These are phyloP conservation scores for Rhabdomys dilectus DNA, from an alignment of 2,113 vertebrate species.

Conservation along the genomic window DNA sequence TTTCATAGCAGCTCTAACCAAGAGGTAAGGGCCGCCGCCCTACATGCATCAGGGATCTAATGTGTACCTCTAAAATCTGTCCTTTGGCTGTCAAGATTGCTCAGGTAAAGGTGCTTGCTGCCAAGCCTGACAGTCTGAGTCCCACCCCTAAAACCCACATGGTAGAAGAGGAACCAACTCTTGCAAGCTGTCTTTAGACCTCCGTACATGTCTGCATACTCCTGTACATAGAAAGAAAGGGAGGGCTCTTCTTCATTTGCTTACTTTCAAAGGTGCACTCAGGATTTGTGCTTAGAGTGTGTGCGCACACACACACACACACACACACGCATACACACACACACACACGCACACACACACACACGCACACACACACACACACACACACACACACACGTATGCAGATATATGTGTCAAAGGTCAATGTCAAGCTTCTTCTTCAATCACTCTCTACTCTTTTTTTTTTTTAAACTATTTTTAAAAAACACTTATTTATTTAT, in stretches of 20 bases:
- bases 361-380: no score
- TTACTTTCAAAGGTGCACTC: constrained; percentile 3
- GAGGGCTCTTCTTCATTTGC: not conserved
- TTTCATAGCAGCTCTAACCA: not conserved
- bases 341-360: no score
- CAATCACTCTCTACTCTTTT: not conserved
- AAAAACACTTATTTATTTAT: not conserved
- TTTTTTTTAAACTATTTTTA: not conserved
- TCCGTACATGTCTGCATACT: no score
- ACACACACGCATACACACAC: no score
- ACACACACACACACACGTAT: no score
- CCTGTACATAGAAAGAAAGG: not conserved
- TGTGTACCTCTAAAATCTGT: not conserved
- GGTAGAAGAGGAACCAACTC: not conserved
- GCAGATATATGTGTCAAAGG: not conserved
- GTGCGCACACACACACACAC: no score
- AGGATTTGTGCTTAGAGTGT: not conserved
- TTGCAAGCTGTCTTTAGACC: not conserved
- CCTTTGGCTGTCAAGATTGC: not conserved
- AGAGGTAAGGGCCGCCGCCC: no score
- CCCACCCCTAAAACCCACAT: not conserved
- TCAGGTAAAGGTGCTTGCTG: not conserved
- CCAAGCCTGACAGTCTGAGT: not conserved
- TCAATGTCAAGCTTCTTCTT: not conserved
- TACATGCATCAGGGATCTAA: not conserved